Evolutionary conservation across 2,113 vertebrate genomes (phyloP), one percentile per base, ranked within the genome.

Genomic region (Ochotona curzoniae): DNA sequence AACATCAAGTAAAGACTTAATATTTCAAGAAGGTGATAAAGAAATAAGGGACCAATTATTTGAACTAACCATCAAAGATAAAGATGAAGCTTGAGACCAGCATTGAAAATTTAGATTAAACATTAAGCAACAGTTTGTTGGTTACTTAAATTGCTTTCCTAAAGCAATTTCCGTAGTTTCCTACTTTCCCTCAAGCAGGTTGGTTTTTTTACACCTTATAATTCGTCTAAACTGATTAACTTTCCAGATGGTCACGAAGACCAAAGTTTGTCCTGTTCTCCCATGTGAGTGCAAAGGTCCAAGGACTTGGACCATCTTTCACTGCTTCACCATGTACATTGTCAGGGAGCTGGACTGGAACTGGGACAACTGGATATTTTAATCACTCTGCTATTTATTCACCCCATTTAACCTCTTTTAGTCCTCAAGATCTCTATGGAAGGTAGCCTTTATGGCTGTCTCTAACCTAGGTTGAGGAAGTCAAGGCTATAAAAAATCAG

Each of bases 1-100:
- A 57, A 67, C 60, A 93, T 92, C 88, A 86, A 95, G 25, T 82
- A 38, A 86, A 88, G 61, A 87, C 30, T 91, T 93, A 80, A 60
- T 95, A 94, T 88, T 78, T 96, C 61, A 90, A 92, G 69, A 47
- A 95, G 54, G 74, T 78, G 87, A 94, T 90, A 93, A 95, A 93
- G 82, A 83, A 49, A 84, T 91, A 18, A 90, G 49, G 49, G 70
- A 88, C 60, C 79, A 86, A 94, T 96, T 96, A 95, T 82, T 94
- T 94, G 32, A 86, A 89, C 26, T 89, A 93, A 89, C 30, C 73
- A 82, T 89, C 73, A 94, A 93, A 94, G 75, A 66, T 61, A 57
- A 44, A 95, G 86, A 86, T 73, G 84, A 93, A 89, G 20, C 30
- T 91, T 93, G 63, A 87, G n/a, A 26, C 26, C 81, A 95, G 63